Evolutionary conservation across 2,113 vertebrate species (phyloP), one percentile per base, ranked within the genome.

Genomic region (Steatornis caripensis): DNA sequence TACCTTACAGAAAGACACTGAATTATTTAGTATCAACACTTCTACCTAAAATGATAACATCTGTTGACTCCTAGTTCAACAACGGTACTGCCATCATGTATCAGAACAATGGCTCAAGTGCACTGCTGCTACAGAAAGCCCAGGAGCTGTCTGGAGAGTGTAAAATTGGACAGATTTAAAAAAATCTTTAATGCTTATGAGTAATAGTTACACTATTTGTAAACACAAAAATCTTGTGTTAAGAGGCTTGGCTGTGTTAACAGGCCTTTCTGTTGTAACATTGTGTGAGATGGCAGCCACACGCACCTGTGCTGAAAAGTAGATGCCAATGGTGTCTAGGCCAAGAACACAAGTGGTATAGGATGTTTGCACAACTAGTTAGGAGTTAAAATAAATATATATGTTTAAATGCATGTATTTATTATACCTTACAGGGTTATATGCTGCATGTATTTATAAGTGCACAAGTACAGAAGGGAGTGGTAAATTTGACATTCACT

Each of bases 1-100:
- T 87, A 83, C 84, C 49, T 87, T 93, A 75, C 78, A 94, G 91
- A 84, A 90, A 87, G 36, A 75, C 80, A 79, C 70, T 75, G 53
- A 97, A 97, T 96, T 90, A 95, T 95, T 91, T 92, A 78, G 19
- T 53, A 80, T 66, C 69, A 94, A 55, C 57, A 60, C 23, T 85
- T 89, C 89, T 91, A 57, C 68, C 60, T 86, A 71, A 90, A 92
- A 94, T 27, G 22, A 79, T 69, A 84, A 22, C 12, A 76, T 72
- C 45, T 45, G 85, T 68, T 78, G 37, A 66, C 62, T 91, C 34
- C 53, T 66, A 37, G 61, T 77, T 94, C 76, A 95, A 24, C 61
- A 80, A 51, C 13, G 49, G 48, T 34, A 45, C 32, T 79, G 51
- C 51, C 36, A 27, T 62, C 64, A 34, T 37, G 68, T 87, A 15